phyloP scores from a whole-genome alignment of 2,888 invertebrate genomes.

The Aleiodes alternator region DNA sequence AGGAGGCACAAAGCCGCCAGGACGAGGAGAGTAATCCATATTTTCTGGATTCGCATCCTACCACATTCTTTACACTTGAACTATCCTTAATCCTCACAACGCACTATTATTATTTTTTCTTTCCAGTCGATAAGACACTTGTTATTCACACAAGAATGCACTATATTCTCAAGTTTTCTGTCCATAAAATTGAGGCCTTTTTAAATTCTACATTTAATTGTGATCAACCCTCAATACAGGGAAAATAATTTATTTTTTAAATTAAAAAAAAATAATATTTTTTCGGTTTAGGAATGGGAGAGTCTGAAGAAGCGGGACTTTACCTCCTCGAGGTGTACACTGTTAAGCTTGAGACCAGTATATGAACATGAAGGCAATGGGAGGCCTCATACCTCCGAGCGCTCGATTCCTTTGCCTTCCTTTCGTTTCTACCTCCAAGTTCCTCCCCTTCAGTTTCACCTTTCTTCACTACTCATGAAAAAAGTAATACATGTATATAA shows the following conservation, averaged over 20 bases:
- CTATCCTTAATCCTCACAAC: conserved; percentile 26
- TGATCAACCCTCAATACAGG: too few relatives aligned
- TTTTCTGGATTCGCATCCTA: conserved; percentile 67
- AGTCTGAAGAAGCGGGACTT: conserved; percentile 54
- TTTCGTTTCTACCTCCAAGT: conserved; percentile 20
- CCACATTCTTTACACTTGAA: conserved; percentile 64
- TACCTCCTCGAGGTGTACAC: conserved; percentile 46
- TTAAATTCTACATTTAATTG: too few relatives aligned
- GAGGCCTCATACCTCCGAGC: conserved; percentile 24
- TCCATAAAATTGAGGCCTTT: too few relatives aligned
- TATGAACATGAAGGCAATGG: conserved; percentile 6
- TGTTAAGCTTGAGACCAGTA: conserved; percentile 33
- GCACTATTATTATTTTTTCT: neutral
- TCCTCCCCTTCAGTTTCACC: neutral
- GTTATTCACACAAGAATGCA: neutral
- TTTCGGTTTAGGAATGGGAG: too few relatives aligned
- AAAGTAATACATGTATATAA: neutral
- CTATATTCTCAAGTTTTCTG: too few relatives aligned
- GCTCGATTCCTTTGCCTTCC: conserved; percentile 16
- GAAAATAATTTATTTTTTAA: too few relatives aligned
- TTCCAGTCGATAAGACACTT: neutral
- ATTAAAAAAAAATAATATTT: neutral
- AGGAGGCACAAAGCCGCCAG: conserved; percentile 62
- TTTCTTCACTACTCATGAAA: neutral
- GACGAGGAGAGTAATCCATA: conserved; percentile 63